Evolutionary conservation across 2,888 invertebrate species (phyloP).

Genomic region (Coenonympha arcania): DNA sequence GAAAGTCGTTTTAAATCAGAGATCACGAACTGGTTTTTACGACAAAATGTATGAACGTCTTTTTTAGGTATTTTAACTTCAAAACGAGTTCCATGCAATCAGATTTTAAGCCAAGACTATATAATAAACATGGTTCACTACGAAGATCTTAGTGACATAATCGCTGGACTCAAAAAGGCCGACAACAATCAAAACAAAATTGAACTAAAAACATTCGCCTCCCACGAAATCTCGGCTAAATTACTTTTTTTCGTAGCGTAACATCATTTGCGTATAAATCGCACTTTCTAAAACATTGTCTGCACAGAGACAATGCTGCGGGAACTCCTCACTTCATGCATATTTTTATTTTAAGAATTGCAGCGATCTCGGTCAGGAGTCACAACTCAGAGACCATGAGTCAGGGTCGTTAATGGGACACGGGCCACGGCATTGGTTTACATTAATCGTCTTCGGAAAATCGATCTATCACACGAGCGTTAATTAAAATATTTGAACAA

Average conservation of each 20-base stretch:
- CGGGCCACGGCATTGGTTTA: conserved; percentile 10
- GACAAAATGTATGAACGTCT: too few species aligned
- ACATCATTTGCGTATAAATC: conserved; percentile 20
- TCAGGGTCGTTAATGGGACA: too few species aligned
- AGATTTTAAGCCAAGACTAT: background rate
- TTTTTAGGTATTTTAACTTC: too few species aligned
- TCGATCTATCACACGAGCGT: background rate
- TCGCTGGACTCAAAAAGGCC: background rate
- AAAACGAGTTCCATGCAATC: too few species aligned
- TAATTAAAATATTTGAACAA: too few species aligned
- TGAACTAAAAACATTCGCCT: background rate
- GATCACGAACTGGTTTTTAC: too few species aligned
- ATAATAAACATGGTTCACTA: background rate
- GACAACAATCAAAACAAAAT: conserved; percentile 1
- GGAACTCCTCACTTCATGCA: conserved; percentile 30
- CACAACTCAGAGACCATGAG: conserved; percentile 43
- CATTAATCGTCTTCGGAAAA: conserved; percentile 7
- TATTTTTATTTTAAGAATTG: conserved; percentile 33
- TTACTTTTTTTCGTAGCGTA: conserved; percentile 3
- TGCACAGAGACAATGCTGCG: conserved; percentile 31
- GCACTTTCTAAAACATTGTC: conserved; percentile 37
- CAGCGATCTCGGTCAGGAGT: conserved; percentile 36
- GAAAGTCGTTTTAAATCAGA: too few species aligned
- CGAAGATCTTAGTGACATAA: background rate
- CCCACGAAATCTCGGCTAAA: conserved; percentile 7